Percentiles rank a stretch among this genome's conserved stretches.
These are phyloP conservation scores for Eupithecia vulgata DNA, from an alignment of 2,888 invertebrate genomes.

Conservation along the genomic window DNA sequence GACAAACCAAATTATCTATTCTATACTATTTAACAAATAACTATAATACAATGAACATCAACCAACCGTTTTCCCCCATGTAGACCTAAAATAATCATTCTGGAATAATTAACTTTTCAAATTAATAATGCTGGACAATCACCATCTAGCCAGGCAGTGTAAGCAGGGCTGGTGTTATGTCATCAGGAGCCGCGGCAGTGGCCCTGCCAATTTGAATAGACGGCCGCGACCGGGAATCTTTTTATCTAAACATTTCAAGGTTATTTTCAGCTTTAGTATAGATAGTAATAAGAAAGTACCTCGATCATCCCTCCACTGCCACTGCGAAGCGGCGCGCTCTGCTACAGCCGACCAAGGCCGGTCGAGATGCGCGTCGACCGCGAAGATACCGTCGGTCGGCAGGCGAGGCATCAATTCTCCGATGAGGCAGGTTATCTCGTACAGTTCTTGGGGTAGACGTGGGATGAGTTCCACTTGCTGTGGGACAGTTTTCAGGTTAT, in stretches of 20 bases:
- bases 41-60: too few species aligned
- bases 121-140: background rate
- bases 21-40: too few species aligned
- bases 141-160: background rate
- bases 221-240: too few species aligned
- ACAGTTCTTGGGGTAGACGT: constrained; percentile 97
- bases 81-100: too few species aligned
- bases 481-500: background rate
- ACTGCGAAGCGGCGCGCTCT: constrained; percentile 90
- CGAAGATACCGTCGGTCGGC: constrained; percentile 97
- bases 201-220: background rate
- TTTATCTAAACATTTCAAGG: too few species aligned
- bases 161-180: background rate
- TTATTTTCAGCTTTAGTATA: background rate
- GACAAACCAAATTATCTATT: background rate
- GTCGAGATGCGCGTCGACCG: constrained; percentile 94
- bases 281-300: constrained; percentile 69
- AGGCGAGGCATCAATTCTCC: constrained; percentile 98
- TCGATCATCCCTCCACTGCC: constrained; percentile 99
- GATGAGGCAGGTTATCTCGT: constrained; percentile 98
- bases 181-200: background rate
- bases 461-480: constrained; percentile 92
- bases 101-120: background rate
- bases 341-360: constrained; percentile 89
- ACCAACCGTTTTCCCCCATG: too few species aligned